Evolutionary conservation across 2,113 vertebrate species (phyloP), one percentile per base, ranked within the genome.

Genomic region (Columba janthina): DNA sequence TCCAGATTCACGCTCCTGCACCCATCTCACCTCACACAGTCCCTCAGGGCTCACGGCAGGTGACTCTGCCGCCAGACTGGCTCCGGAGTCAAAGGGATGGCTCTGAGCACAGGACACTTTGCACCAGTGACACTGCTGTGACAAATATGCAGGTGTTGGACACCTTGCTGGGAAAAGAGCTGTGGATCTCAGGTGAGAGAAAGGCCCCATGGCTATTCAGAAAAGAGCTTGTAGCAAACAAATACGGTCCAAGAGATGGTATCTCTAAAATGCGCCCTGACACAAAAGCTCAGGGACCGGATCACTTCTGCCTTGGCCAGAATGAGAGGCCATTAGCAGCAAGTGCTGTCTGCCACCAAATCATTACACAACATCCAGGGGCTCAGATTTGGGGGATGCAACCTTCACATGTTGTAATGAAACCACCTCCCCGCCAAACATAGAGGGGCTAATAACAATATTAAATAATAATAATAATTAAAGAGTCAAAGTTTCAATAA

Each of bases 381-480:
- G 42, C 54, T 58, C 20, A 4, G 48, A 11, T 25, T 34, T 5
- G 7, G 51, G 29, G 57, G 88, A 19, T 11, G 53, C 28, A 54
- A 21, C n/a, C 29, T 34, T 2, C 57, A 11, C 5, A 0, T 5
- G 19, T 0, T 2, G 2, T 5, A n/a, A 32, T 0, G 51, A 14
- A 34, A 22, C 5, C 40, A 44, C 3, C 20, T 66, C 24, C 10
- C 66, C 20, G 4, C 57, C 44, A 40, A 73, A 24, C 16, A 34
- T 0, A 17, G 46, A 6, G 28, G 44, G 42, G 34, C 6, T 38
- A 36, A 17, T 15, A 15, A 34, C 15, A 34, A 10, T 7, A 42
- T 21, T 46, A 19, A 21, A 15, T 10, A 42, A 29, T 38, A 36
- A 28, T 46, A 46, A 46, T 9, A 46, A 46, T 19, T 20, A 12